These are phyloP conservation scores for Helobdella robusta DNA, from an alignment of 2,888 invertebrate species.

Conservation along the genomic window DNA sequence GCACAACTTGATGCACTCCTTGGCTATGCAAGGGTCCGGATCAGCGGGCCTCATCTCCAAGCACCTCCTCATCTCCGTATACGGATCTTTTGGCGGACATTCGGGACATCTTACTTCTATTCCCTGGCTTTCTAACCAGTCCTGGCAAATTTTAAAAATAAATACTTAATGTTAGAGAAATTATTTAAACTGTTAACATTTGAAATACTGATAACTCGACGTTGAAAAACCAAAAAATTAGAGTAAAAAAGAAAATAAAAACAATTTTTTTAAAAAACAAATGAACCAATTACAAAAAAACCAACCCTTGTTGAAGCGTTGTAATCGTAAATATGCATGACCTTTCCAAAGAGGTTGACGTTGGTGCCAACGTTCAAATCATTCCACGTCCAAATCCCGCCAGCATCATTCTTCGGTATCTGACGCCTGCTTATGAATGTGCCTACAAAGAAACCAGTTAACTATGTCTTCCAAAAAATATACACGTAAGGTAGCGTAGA, in stretches of 20 bases:
- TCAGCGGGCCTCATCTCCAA: slow-evolving; percentile 29
- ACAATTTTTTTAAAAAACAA: not conserved
- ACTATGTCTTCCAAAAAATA: too few relatives aligned
- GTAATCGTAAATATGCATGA: slow-evolving; percentile 69
- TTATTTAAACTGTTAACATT: too few relatives aligned
- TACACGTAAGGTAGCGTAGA: too few relatives aligned
- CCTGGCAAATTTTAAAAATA: slow-evolving; percentile 52
- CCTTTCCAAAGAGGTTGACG: slow-evolving; percentile 67
- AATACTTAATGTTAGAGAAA: too few relatives aligned
- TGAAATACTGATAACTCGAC: not conserved
- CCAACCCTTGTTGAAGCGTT: slow-evolving; percentile 66
- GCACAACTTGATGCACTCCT: slow-evolving; percentile 51
- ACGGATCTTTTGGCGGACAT: slow-evolving; percentile 63
- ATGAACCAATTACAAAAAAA: not conserved
- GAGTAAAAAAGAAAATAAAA: slow-evolving; percentile 1
- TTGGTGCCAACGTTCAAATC: slow-evolving; percentile 72
- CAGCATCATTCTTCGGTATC: slow-evolving; percentile 65
- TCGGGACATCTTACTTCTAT: slow-evolving; percentile 64
- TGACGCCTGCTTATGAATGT: slow-evolving; percentile 64
- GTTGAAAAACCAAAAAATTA: not conserved
- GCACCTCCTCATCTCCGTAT: slow-evolving; percentile 48
- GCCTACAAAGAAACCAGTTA: too few relatives aligned
- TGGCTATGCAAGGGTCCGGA: slow-evolving; percentile 35
- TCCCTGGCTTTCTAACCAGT: slow-evolving; percentile 74
- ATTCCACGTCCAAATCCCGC: slow-evolving; percentile 69